Percentiles rank a stretch among this genome's conserved stretches.
Conservation (phyloP, 2,113 vertebrate species). For the Donacobius atricapilla region DNA sequence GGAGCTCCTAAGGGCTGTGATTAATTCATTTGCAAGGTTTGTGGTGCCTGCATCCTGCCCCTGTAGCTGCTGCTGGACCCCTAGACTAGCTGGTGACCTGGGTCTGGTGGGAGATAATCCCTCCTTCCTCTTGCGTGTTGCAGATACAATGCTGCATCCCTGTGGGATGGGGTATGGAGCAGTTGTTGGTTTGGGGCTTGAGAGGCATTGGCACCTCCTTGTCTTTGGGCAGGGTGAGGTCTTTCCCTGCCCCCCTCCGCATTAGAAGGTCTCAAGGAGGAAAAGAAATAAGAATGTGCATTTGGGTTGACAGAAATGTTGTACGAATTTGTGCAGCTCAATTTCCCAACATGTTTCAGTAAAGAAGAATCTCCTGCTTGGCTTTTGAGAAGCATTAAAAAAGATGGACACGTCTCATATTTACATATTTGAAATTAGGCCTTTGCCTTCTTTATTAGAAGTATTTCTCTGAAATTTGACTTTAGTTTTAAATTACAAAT, state of each 20-base stretch:
- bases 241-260: fast-evolving
- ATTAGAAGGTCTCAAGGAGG: not conserved
- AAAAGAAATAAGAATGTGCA: not conserved
- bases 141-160: fast-evolving
- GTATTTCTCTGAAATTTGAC: not conserved
- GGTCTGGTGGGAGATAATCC: not conserved
- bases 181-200: not conserved
- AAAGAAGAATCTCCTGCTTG: not conserved
- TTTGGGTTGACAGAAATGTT: not conserved
- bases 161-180: fast-evolving
- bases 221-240: not conserved
- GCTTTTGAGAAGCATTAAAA: constrained; percentile 2
- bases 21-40: not conserved
- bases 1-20: not conserved
- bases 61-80: not conserved
- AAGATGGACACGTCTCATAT: not conserved
- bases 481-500: not conserved
- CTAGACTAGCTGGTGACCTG: not conserved
- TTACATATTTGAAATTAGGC: not conserved
- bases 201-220: not conserved
- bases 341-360: not conserved
- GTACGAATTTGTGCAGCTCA: constrained; percentile 1
- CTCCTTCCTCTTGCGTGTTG: not conserved
- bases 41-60: not conserved
- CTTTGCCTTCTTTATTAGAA: not conserved